Evolutionary conservation across 2,888 invertebrate species (phyloP).

Genomic region (Chloroclystis v-ata): DNA sequence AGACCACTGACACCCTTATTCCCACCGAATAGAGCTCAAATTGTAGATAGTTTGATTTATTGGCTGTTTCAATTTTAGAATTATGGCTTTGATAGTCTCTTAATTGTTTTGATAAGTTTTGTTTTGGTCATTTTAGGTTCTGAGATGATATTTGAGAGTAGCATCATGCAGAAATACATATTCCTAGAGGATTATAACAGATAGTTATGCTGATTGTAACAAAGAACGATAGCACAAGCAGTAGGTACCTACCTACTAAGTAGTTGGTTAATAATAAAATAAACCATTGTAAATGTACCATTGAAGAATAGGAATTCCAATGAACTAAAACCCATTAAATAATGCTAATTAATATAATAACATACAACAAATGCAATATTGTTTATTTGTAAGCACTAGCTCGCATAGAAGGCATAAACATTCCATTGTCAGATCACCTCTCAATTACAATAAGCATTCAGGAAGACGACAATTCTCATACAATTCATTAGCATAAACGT

Average conservation of each 20-base stretch:
- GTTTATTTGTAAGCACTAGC: neutral
- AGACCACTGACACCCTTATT: neutral
- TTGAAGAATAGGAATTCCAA: too few relatives aligned
- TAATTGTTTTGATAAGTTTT: slow-evolving; percentile 8
- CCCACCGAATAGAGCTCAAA: neutral
- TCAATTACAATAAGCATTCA: slow-evolving; percentile 4
- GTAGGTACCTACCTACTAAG: too few relatives aligned
- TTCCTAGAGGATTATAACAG: too few relatives aligned
- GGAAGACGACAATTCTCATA: slow-evolving; percentile 6
- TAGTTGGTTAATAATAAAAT: too few relatives aligned
- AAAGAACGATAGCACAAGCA: too few relatives aligned
- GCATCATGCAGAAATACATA: too few relatives aligned
- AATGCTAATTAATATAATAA: too few relatives aligned
- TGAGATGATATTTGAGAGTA: too few relatives aligned
- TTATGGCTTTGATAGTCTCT: slow-evolving; percentile 7
- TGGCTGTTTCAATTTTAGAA: slow-evolving; percentile 14
- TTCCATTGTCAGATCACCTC: neutral
- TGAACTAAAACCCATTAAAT: too few relatives aligned
- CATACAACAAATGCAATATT: neutral
- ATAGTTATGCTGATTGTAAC: too few relatives aligned
- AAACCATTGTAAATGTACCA: too few relatives aligned
- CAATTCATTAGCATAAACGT: slow-evolving; percentile 13
- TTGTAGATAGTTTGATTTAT: slow-evolving; percentile 1
- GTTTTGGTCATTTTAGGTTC: neutral
- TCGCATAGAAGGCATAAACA: too few relatives aligned